Base-by-base conservation (phyloP, 2,888 invertebrate genomes). In the Subacronicta megacephala region DNA sequence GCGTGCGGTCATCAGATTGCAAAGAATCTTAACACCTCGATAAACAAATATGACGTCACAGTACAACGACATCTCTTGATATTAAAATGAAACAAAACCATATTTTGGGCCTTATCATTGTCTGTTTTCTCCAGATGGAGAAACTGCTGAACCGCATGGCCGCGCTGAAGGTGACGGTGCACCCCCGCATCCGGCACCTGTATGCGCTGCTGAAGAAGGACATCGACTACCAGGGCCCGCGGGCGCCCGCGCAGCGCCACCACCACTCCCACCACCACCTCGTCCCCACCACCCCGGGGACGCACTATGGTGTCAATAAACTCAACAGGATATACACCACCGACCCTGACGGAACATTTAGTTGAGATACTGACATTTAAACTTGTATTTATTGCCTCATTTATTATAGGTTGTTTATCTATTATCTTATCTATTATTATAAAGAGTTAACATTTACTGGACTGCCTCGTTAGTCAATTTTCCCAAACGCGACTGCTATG, bases 151-250 rank as follows among this genome's bases (percentile, higher is more conserved):
- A 61, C 1, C 71, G 74, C 9, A 58, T 87, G 45, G 61, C 73
- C 35, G 75, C 76, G 0, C 83, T 85, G 75, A 78, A 79, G 38
- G 75, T 82, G 15, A 62, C 79, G 0, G 81, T 84, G 7, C 87
- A 86, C 42, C 87, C 87, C 0, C 84, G 87, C 36, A 76, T 85
- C 51, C 72, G 80, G 6, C 62, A 84, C 35, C 80, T 84, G 71
- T 84, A 83, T 75, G 72, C 76, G 54, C 71, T 87, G 43, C 76
- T 87, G 42, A 77, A 77, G 73, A 53, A 64, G 3, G 71, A 71
- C 17, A 75, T 83, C 62, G 26, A 16, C 15, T 35, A 40, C 47
- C 3, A 15, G 3, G n/a, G 1, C 7, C 18, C 10, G 1, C 1
- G 13, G 1, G 5, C 1, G 9, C 12, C 12, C 9, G 43, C 10